These are phyloP conservation scores for Ictidomys tridecemlineatus DNA, from an alignment of 2,113 vertebrate genomes.

Conservation along the genomic window DNA sequence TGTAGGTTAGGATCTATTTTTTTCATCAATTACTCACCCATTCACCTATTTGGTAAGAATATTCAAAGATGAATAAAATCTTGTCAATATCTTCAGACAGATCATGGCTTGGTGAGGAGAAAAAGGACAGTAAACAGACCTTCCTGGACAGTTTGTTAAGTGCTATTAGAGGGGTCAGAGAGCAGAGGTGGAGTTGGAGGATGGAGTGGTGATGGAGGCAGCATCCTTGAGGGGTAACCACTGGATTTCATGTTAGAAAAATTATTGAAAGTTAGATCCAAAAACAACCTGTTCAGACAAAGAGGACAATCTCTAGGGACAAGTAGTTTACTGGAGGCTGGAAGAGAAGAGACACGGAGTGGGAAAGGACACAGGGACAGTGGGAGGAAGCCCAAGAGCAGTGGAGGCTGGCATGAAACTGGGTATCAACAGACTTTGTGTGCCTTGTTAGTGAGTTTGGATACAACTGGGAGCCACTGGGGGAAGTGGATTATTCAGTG, in stretches of 20 bases:
- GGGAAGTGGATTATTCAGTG: not conserved
- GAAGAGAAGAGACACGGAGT: not conserved
- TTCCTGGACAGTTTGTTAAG: not conserved
- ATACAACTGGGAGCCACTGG: not conserved
- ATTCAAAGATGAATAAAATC: not conserved
- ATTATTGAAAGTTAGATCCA: not conserved
- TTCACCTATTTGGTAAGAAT: not conserved
- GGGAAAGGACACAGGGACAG: fast-evolving
- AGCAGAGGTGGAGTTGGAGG: not conserved
- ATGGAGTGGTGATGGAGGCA: not conserved
- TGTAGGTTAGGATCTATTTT: not conserved
- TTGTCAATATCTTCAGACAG: not conserved
- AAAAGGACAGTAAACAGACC: not conserved
- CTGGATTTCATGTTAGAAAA: not conserved
- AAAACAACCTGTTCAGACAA: not conserved
- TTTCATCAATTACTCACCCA: not conserved
- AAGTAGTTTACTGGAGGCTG: not conserved
- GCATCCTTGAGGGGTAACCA: not conserved
- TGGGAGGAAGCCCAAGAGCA: no score
- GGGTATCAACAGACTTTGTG: not conserved
- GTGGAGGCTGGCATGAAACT: not conserved
- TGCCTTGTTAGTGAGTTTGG: not conserved
- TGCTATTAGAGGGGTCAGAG: not conserved
- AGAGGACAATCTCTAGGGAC: not conserved
- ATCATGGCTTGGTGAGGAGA: not conserved